These are phyloP conservation scores for Clytia hemisphaerica DNA, from an alignment of 30 jellyfish, hydroid and myxozoan genomes.

Conservation along the genomic window DNA sequence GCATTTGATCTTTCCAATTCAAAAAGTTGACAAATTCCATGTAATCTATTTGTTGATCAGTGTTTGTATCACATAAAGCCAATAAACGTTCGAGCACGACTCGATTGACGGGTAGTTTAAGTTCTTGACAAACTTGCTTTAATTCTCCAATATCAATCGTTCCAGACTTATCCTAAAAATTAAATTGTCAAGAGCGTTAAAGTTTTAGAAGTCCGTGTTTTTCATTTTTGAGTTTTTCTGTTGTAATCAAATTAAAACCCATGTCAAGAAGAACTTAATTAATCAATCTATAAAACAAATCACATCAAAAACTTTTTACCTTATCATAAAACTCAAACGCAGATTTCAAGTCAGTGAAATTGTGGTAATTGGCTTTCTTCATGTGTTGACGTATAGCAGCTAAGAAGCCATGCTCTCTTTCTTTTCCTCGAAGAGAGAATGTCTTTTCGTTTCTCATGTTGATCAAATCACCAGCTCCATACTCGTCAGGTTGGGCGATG, in stretches of 20 bases:
- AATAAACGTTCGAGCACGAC: constrained; percentile 52
- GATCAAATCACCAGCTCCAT: constrained; percentile 89
- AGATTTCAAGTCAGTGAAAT: constrained; percentile 63
- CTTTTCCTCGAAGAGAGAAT: constrained; percentile 55
- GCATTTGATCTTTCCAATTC: constrained; percentile 80
- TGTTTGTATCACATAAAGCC: constrained; percentile 56
- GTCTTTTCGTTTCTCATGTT: constrained; percentile 60
- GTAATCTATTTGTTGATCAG: constrained; percentile 65
- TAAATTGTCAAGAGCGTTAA: too few relatives aligned
- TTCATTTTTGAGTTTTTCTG: not conserved
- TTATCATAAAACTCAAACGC: constrained; percentile 72
- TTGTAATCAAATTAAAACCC: not conserved
- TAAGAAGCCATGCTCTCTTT: constrained; percentile 53
- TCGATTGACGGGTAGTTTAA: constrained; percentile 58
- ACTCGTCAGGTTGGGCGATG: constrained; percentile 70
- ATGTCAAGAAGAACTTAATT: too few relatives aligned
- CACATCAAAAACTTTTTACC: too few relatives aligned
- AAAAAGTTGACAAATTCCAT: constrained; percentile 61
- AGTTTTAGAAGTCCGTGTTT: not conserved
- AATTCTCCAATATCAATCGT: constrained; percentile 56
- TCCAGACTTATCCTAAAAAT: constrained; percentile 69
- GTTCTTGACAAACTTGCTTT: constrained; percentile 53
- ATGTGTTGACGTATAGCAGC: constrained; percentile 76
- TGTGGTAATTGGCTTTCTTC: constrained; percentile 90
- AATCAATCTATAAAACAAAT: too few relatives aligned